Base-by-base conservation (phyloP, 2,888 invertebrate species). In the Spodoptera littoralis region DNA sequence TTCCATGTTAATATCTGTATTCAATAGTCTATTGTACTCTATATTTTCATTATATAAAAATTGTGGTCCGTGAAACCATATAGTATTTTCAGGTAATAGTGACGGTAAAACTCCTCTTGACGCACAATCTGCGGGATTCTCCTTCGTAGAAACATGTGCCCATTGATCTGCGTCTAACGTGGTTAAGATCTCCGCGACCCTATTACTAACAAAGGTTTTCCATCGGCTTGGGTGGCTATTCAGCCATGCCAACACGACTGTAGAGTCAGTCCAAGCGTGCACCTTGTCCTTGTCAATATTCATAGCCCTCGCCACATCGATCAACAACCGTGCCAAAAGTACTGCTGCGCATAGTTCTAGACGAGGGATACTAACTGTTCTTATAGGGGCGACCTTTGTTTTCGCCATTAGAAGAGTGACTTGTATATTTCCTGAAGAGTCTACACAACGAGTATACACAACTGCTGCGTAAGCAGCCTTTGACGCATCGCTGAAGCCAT, bases 221-320 rank as follows among this genome's bases (percentile, higher is more conserved):
- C 54, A 54, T 46, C 54, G 45, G 11, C 54, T 54, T 4, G 54
- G 54, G 30, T 54, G 54, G 11, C 54, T 54, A 30, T 54, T 54
- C 11, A 54, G 12, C 54, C 54, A 54, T 18, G 54, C 54, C 4
- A 54, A 5, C 11, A 54, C n/a, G n/a, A n/a, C 54, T 30, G 54
- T 54, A 4, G 54, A 54, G 5, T 54, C 54, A 9, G 54, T 54
- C 54, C 54, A 54, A 18, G 54, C 54, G 5, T 13, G 44, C 5
- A 54, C 45, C 45, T 54, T 54, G 5, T 54, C 45, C 54, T 11
- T 54, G 18, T 42, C 42, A 52, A 52, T 52, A 42, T 52, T 52
- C 52, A 52, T 52, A 18, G 52, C 52, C 12, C 18, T 24, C 11
- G 53, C 53, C 44, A 53, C 53, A 53, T 53, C 53, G 2, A 24